A percentile compares a stretch with the other conserved stretches of the same genome.
Evolutionary conservation across 2,797 vertebrate genomes (phyloP).

Genomic region (Glyptemys insculpta): DNA sequence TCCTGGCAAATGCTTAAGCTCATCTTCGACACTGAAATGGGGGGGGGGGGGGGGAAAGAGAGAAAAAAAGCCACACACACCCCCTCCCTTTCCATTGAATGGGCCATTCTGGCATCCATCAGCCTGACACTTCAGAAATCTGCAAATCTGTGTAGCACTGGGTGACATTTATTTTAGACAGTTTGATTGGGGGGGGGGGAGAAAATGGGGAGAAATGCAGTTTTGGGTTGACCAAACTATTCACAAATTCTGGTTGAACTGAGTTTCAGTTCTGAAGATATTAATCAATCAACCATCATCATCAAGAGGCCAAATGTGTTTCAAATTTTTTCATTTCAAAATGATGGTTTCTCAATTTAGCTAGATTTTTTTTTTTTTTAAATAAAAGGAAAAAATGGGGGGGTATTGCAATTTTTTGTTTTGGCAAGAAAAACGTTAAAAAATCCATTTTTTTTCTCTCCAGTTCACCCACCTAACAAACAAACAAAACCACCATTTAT

Average conservation of each 20-base stretch:
- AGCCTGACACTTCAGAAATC: neutral
- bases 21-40: accelerated
- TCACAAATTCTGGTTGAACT: neutral
- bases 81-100: accelerated
- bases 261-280: neutral
- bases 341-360: no score
- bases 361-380: no score
- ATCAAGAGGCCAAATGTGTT: no score
- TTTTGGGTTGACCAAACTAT: neutral
- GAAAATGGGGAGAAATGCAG: neutral
- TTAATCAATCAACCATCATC: neutral
- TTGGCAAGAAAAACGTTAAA: neutral
- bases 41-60: no score
- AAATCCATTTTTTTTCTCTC: no score
- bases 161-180: neutral
- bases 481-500: neutral
- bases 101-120: neutral
- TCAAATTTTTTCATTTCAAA: neutral
- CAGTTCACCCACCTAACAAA: no score
- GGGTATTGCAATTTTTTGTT: neutral
- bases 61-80: neutral
- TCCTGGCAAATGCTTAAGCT: neutral
- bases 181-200: no score
- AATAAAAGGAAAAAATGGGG: neutral
- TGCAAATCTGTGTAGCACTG: neutral